These are phyloP conservation scores for Caligus rogercresseyi DNA, from an alignment of 1,140 invertebrate genomes.

Conservation along the genomic window DNA sequence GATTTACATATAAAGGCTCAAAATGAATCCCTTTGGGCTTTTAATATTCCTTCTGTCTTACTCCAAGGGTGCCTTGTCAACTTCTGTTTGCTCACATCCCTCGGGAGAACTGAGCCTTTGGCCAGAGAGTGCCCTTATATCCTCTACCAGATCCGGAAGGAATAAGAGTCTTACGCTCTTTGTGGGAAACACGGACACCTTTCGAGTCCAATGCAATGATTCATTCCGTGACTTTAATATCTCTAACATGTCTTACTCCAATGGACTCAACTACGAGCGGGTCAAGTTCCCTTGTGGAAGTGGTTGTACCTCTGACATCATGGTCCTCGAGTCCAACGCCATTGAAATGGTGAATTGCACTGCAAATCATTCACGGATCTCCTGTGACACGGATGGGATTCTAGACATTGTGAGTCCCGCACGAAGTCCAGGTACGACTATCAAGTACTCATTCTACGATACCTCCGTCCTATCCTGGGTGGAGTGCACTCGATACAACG, in stretches of 20 bases:
- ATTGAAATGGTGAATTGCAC: not conserved
- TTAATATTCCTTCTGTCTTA: not conserved
- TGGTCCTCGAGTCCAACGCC: not conserved
- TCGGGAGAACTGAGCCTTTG: not conserved
- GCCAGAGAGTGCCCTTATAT: not conserved
- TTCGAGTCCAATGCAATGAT: not conserved
- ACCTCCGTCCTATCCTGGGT: not conserved
- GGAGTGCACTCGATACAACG: not conserved
- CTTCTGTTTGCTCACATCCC: not conserved
- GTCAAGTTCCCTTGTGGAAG: not conserved
- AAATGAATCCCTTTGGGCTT: not conserved
- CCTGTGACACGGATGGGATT: not conserved
- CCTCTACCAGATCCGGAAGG: not conserved
- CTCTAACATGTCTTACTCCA: not conserved
- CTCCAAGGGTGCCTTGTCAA: not conserved
- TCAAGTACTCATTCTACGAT: not conserved
- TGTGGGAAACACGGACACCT: not conserved
- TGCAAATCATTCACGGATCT: not conserved
- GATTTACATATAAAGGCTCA: not conserved
- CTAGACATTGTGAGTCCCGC: not conserved
- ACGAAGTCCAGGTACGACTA: not conserved
- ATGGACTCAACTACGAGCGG: not conserved
- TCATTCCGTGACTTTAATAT: not conserved
- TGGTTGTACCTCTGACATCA: not conserved
- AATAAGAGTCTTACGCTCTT: not conserved